These are phyloP conservation scores for Cephus rjabovi DNA, from an alignment of 2,888 invertebrate genomes.

Conservation along the genomic window DNA sequence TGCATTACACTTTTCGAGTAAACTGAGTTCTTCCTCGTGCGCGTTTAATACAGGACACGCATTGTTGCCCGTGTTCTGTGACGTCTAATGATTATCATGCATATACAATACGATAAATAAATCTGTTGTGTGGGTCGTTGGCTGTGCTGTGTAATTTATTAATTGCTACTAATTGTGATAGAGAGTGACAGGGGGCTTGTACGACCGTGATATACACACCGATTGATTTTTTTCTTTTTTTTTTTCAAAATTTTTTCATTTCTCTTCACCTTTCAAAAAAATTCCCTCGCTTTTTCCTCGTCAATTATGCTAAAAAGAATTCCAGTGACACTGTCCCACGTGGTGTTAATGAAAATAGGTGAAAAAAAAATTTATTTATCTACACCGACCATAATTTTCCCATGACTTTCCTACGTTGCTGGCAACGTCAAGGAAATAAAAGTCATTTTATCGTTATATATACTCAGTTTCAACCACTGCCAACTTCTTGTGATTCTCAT, in stretches of 20 bases:
- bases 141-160: slow-evolving; percentile 29
- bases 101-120: slow-evolving; percentile 10
- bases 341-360: not conserved
- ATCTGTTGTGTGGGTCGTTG: slow-evolving; percentile 20
- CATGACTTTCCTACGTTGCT: not conserved
- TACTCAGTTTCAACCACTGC: not conserved
- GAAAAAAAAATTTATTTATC: not conserved
- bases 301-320: not conserved
- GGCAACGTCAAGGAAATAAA: not conserved
- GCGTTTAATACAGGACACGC: not conserved
- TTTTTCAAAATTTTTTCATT: not conserved
- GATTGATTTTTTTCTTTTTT: not conserved
- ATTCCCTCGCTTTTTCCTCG: not conserved
- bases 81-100: not conserved
- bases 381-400: not conserved
- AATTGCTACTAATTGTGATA: slow-evolving; percentile 16
- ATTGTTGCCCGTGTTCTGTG: not conserved
- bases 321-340: not conserved
- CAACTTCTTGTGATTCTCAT: not conserved
- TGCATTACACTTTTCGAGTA: not conserved
- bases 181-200: not conserved
- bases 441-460: not conserved
- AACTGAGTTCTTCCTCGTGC: not conserved
- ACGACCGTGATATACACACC: not conserved
- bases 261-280: not conserved